Percentiles rank a stretch among this genome's conserved stretches.
Evolutionary conservation across 53 echinoderm and acorn worm genomes (phyloP).

Genomic region (Temnopleurus reevesii): DNA sequence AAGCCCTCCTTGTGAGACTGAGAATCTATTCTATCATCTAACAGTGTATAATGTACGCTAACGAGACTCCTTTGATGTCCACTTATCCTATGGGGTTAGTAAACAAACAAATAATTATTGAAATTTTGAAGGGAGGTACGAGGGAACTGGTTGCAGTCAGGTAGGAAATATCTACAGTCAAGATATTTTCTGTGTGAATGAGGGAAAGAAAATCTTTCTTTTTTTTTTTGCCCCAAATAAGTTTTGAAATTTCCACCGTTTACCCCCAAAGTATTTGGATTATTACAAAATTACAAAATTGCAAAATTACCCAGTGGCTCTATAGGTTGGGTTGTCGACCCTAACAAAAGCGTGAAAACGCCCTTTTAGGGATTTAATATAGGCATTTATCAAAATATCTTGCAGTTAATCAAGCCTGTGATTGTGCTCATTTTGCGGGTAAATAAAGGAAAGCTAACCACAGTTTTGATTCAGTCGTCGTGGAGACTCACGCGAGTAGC

Average conservation of each 20-base stretch:
- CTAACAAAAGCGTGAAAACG: neutral
- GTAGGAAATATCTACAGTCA: neutral
- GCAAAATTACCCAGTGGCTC: neutral
- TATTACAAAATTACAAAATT: constrained; percentile 11
- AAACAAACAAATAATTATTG: no score
- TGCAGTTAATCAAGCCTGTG: neutral
- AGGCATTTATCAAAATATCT: constrained; percentile 12
- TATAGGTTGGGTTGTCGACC: neutral
- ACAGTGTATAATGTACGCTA: neutral
- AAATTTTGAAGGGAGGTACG: neutral
- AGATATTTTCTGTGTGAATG: neutral
- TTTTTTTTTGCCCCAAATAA: neutral
- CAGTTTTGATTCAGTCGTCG: neutral
- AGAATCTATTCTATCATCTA: neutral
- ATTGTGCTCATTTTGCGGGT: neutral
- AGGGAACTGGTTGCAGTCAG: neutral
- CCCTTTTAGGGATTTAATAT: neutral
- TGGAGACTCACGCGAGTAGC: neutral
- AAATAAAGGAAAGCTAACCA: neutral
- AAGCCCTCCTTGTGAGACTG: neutral
- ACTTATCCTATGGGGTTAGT: neutral
- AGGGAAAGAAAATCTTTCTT: neutral
- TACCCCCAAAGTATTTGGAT: neutral
- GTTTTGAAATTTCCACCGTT: neutral
- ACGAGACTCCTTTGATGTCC: neutral